phyloP scores from a whole-genome alignment of 1,140 invertebrate genomes.

The Drosophila trapezifrons region DNA sequence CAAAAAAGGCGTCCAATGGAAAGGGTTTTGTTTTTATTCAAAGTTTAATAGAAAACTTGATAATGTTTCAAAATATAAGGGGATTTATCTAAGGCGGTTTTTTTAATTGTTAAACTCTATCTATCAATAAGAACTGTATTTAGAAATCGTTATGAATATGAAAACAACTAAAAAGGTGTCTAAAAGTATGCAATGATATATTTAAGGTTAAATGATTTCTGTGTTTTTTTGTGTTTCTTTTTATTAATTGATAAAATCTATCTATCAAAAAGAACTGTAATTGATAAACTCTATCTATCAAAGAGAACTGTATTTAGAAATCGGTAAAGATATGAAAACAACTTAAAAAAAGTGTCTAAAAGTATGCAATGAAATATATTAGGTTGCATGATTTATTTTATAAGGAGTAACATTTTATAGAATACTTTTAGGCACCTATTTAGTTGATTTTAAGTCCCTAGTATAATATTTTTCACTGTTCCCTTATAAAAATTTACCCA shows the following conservation, averaged over 20 bases:
- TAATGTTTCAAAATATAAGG: no score
- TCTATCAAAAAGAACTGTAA: no score
- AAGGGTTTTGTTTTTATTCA: slow-evolving; percentile 1
- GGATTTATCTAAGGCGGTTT: neutral
- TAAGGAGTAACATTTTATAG: neutral
- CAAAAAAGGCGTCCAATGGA: slow-evolving; percentile 33
- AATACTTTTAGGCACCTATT: neutral
- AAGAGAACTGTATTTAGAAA: neutral
- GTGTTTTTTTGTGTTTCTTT: no score
- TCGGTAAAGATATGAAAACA: neutral
- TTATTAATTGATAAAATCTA: no score
- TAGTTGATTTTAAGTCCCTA: neutral
- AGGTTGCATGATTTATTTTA: no score
- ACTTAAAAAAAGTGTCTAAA: neutral
- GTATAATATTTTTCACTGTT: no score
- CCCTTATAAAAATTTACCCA: neutral
- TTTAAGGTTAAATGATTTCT: no score
- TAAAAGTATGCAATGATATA: neutral
- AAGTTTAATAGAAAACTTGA: no score
- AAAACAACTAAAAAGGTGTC: no score
- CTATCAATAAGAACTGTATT: neutral
- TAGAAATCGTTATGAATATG: neutral
- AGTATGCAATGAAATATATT: no score
- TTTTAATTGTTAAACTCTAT: neutral
- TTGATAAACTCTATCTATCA: neutral